Conservation (phyloP, 2,113 vertebrate genomes). For the Corvus moneduloides region DNA sequence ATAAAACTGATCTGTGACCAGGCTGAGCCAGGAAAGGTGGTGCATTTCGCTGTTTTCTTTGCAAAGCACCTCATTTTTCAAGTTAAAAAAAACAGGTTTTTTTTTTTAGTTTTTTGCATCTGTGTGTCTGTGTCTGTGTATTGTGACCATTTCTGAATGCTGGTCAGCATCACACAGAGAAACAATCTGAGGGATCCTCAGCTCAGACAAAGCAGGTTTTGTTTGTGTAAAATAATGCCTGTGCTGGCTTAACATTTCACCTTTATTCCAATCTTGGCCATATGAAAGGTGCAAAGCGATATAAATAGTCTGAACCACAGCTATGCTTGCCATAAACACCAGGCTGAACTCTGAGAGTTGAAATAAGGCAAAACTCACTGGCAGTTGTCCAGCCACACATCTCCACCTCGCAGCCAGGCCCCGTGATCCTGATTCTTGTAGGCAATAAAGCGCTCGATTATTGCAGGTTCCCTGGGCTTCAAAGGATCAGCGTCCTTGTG, state of each 20-base stretch:
- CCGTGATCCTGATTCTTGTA: conserved; percentile 98
- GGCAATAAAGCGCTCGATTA: conserved; percentile 87
- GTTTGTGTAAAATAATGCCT: conserved; percentile 11
- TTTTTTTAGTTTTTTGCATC: not conserved
- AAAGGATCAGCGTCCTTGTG: conserved; percentile 92
- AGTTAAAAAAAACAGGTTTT: not conserved
- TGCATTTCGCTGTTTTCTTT: not conserved
- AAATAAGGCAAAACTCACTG: conserved; percentile 82
- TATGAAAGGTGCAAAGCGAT: not conserved
- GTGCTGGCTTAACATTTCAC: not conserved
- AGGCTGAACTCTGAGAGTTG: conserved; percentile 40
- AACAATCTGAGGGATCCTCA: not conserved
- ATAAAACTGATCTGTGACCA: conserved; percentile 37
- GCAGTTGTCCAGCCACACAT: conserved; percentile 95
- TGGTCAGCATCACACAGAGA: not conserved
- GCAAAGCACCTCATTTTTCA: not conserved
- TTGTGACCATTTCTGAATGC: not conserved
- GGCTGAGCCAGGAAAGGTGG: not conserved
- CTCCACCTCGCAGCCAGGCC: conserved; percentile 96
- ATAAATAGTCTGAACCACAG: conserved; percentile 43
- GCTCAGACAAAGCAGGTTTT: not conserved
- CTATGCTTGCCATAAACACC: conserved; percentile 32
- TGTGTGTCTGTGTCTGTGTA: not conserved
- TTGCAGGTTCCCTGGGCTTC: conserved; percentile 92
- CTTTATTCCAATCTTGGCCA: not conserved